Evolutionary conservation across 2,888 invertebrate species (phyloP).

Genomic region (Agriopis leucophaearia): DNA sequence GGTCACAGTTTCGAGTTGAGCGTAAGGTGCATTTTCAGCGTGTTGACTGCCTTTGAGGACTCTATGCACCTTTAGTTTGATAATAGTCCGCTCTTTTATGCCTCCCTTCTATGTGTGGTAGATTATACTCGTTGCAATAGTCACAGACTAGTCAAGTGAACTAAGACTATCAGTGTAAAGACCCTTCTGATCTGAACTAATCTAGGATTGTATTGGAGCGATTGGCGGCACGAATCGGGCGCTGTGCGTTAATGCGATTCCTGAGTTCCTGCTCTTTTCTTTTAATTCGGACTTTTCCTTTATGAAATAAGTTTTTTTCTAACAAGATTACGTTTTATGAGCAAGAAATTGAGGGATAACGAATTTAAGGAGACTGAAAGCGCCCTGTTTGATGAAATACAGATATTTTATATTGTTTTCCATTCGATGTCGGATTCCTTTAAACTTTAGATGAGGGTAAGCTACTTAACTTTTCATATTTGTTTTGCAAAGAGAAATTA

Average conservation of each 20-base stretch:
- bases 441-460: constrained; percentile 60
- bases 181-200: no score
- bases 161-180: no score
- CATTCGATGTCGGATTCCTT: constrained; percentile 29
- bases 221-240: neutral
- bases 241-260: constrained; percentile 18
- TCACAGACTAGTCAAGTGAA: no score
- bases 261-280: constrained; percentile 58
- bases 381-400: constrained; percentile 39
- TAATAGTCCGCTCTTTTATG: no score
- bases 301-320: constrained; percentile 82
- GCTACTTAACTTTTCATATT: constrained; percentile 63
- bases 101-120: no score
- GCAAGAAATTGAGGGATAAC: constrained; percentile 80
- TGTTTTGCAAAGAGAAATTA: constrained; percentile 46
- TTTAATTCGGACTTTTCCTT: constrained; percentile 73
- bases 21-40: no score
- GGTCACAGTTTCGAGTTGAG: no score
- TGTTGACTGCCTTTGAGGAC: no score
- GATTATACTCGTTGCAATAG: no score
- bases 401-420: constrained; percentile 43
- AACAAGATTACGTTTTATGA: constrained; percentile 84
- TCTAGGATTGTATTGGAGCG: neutral
- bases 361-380: constrained; percentile 64
- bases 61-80: no score